Conservation (phyloP, 2,113 vertebrate genomes). For the Ahaetulla prasina region DNA sequence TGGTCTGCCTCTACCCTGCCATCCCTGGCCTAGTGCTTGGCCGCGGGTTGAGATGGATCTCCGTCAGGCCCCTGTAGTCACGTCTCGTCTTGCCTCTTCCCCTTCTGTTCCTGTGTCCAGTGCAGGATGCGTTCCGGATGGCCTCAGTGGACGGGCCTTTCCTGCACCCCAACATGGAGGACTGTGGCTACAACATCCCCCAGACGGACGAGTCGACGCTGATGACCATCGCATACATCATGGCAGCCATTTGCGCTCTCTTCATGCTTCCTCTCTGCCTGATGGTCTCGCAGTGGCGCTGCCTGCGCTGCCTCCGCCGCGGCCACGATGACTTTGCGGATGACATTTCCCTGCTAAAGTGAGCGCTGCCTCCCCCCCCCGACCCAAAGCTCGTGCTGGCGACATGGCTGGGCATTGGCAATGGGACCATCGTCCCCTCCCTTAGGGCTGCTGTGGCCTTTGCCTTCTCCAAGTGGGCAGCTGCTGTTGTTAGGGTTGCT, state of each 20-base stretch:
- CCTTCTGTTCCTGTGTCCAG: conserved; percentile 48
- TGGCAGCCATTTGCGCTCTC: conserved; percentile 96
- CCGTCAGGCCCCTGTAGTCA: not conserved
- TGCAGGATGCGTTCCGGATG: conserved; percentile 89
- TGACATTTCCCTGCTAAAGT: conserved; percentile 94
- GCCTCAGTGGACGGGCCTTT: conserved; percentile 88
- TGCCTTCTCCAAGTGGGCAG: not conserved
- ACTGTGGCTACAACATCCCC: conserved; percentile 97
- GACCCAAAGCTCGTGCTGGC: not conserved
- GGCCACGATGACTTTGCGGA: conserved; percentile 88
- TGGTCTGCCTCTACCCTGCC: not conserved
- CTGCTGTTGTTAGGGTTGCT: not conserved
- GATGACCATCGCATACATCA: conserved; percentile 98
- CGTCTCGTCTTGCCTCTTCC: not conserved
- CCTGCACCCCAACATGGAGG: conserved; percentile 83
- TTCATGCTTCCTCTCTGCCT: conserved; percentile 98
- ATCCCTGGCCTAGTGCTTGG: not conserved
- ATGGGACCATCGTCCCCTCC: not conserved
- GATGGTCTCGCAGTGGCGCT: conserved; percentile 99
- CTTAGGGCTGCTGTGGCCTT: not conserved
- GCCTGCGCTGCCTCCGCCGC: conserved; percentile 84
- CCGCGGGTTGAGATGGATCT: not conserved
- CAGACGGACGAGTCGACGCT: conserved; percentile 98
- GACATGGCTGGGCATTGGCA: not conserved
- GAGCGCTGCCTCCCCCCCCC: conserved; percentile 25